phyloP scores from a whole-genome alignment of 2,113 vertebrate species.

The Amblyornis subalaris region DNA sequence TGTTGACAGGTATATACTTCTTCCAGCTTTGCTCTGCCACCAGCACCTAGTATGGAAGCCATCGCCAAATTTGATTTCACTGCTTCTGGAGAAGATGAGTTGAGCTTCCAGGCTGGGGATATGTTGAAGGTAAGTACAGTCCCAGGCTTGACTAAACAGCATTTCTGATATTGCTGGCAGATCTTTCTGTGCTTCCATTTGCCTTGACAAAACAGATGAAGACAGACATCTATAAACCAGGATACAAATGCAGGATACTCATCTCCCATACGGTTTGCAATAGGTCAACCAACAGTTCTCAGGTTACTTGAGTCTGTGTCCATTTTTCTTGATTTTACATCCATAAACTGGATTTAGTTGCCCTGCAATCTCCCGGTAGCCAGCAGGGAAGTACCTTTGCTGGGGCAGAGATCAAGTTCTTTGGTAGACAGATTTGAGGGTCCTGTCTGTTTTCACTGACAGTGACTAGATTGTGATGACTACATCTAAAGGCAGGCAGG shows the following conservation, averaged over 20 bases:
- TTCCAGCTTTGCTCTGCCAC: conserved; percentile 40
- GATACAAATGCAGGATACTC: not conserved
- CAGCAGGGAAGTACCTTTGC: not conserved
- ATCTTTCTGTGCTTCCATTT: not conserved
- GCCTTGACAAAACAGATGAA: not conserved
- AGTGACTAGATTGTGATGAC: not conserved
- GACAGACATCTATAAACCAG: not conserved
- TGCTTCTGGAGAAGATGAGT: conserved; percentile 83
- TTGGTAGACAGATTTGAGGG: not conserved
- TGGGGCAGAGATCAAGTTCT: not conserved
- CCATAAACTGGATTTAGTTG: not conserved
- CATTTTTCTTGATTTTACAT: not conserved
- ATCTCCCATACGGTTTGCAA: not conserved
- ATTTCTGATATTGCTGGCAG: not conserved
- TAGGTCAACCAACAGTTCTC: not conserved
- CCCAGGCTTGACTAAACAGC: not conserved
- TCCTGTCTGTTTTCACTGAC: not conserved
- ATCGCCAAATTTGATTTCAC: conserved; percentile 85
- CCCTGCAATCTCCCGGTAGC: not conserved
- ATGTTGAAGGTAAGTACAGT: conserved; percentile 81
- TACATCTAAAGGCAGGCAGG: not conserved
- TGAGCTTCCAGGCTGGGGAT: conserved; percentile 91
- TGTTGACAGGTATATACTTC: conserved; percentile 6
- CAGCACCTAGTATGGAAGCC: conserved; percentile 82
- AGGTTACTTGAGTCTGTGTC: not conserved